Base-by-base conservation (phyloP, 2,113 vertebrate species). In the Potamarius usumacintae region DNA sequence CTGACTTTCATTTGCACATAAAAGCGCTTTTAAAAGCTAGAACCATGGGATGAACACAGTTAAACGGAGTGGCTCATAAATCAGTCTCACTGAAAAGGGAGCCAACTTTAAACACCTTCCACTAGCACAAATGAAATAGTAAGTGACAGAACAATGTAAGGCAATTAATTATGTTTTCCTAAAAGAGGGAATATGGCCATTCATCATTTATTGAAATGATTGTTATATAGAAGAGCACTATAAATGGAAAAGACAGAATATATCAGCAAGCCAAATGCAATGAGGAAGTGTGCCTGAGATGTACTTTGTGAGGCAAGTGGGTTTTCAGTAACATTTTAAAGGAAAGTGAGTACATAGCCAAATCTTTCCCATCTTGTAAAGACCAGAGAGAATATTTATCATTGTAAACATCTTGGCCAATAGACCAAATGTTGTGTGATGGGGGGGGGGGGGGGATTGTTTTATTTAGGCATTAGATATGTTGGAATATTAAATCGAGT, bases 61-160 rank as follows among this genome's bases (percentile, higher is more conserved):
- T 91, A 86, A 50, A 85, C 86, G 84, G 86, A 91, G 89, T 85
- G 89, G 92, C 90, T 90, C 90, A 92, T 94, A 92, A 93, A 94
- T 94, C 93, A 94, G 92, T 94, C 91, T 87, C 60, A 52, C 82
- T 86, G 52, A 90, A 89, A 74, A 90, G 85, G 27, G 48, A 89
- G 67, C 82, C 74, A 11, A 89, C 85, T 92, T 88, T 92, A 92
- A 87, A 71, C 87, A 15, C 78, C 91, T 86, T 80, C 89, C 86
- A 87, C 84, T 76, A 92, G 86, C 58, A 18, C 4, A 89, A 91
- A 88, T 85, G 87, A 86, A 92, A 87, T 91, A 90, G 92, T 90
- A 93, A 92, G 89, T 91, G 90, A 92, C 85, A 88, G 89, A 93
- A 94, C 89, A 94, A 94, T 93, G 93, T 87, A 87, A 94, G 88